Conservation (phyloP, 2,113 vertebrate genomes). For the Crocuta crocuta region DNA sequence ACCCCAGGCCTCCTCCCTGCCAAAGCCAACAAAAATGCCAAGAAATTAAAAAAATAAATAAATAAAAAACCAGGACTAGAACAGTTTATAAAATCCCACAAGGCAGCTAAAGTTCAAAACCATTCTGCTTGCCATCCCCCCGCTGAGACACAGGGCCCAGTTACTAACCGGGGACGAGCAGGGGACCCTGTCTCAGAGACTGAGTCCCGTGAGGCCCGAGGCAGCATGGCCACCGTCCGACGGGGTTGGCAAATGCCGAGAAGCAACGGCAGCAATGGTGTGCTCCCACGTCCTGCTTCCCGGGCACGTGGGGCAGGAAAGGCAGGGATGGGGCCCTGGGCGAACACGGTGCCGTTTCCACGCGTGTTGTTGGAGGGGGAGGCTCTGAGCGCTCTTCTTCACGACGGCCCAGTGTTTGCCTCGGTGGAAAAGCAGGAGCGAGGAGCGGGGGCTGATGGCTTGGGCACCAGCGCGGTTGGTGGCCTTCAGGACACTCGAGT, state of each 20-base stretch:
- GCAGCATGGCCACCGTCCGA: accelerated
- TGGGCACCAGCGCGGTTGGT: accelerated
- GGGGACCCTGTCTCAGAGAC: background rate
- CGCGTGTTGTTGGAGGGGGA: accelerated
- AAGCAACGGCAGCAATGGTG: accelerated
- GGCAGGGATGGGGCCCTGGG: background rate
- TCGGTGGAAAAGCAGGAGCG: background rate
- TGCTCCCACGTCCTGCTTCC: accelerated
- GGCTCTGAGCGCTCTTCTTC: background rate
- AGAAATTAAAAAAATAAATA: background rate
- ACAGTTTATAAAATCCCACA: background rate
- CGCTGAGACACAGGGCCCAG: background rate
- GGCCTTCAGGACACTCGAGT: background rate
- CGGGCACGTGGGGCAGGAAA: accelerated
- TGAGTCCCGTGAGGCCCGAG: accelerated
- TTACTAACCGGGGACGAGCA: accelerated
- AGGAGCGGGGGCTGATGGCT: background rate
- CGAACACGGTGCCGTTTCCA: accelerated
- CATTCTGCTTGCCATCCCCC: background rate
- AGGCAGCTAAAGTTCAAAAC: background rate
- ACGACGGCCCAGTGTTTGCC: accelerated
- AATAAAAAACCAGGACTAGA: background rate
- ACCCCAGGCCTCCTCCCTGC: background rate
- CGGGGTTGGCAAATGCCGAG: accelerated
- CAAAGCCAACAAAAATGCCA: background rate